Conservation (phyloP, 2,888 invertebrate genomes). For the Nephrotoma appendiculata region DNA sequence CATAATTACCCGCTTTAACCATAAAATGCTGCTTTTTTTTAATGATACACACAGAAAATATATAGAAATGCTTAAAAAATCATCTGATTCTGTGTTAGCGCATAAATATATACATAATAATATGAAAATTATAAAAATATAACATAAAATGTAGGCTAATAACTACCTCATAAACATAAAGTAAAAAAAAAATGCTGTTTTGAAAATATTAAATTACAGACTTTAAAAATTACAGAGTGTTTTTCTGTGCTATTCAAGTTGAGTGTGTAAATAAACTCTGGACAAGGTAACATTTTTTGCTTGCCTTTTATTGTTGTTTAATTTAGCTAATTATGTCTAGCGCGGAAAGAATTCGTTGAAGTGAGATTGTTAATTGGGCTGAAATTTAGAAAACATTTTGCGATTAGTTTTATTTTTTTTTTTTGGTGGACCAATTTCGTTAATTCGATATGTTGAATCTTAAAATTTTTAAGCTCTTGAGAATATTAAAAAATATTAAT, state of each 20-base stretch:
- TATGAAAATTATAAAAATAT: background rate
- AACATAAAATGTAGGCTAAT: background rate
- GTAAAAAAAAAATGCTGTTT: background rate
- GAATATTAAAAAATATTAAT: background rate
- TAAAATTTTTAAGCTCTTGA: background rate
- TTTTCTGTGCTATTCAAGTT: background rate
- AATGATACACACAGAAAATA: background rate
- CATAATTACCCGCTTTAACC: background rate
- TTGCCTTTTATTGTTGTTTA: background rate
- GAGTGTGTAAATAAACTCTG: background rate
- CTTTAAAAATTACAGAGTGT: background rate
- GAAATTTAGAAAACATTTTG: background rate
- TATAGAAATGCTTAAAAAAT: background rate
- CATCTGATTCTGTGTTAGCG: background rate
- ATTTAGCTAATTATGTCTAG: background rate
- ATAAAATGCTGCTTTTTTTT: background rate
- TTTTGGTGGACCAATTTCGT: background rate
- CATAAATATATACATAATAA: background rate
- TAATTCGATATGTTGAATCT: background rate
- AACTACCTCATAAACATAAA: background rate
- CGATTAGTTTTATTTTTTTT: background rate
- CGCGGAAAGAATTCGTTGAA: background rate
- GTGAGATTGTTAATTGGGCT: background rate
- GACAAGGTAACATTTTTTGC: background rate
- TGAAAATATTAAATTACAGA: background rate